Base-by-base conservation (phyloP, 2,888 invertebrate genomes). In the Harmothoe impar region DNA sequence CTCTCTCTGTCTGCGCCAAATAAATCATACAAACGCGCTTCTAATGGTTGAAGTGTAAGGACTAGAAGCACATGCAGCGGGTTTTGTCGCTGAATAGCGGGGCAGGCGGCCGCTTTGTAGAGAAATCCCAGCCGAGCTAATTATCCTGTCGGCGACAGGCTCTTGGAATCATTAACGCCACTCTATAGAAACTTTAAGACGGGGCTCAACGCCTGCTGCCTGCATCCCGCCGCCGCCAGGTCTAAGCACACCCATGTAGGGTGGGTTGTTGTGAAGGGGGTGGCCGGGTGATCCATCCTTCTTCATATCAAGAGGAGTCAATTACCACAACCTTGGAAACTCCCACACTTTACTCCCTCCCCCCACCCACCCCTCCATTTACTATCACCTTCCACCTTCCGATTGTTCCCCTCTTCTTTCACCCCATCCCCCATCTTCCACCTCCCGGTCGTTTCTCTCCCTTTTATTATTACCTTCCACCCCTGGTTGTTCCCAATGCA, bases 121-220 rank as follows among this genome's bases (percentile, higher is more conserved):
- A 15, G 72, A 29, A 72, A n/a, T 29, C 72, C 25, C 23, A 23
- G n/a, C 20, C 31, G 25, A 72, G 72, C 72, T 72, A 72, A 72
- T 72, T 72, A 72, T 72, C 72, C 72, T 72, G 72, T 72, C 72
- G n/a, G 29, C 15, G 72, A 23, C 72, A 72, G 72, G 72, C 35
- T 81, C n/a, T 43, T 20, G 23, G 81, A 33, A 35, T 81, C 81
- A 43, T 81, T 81, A 81, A 81, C 43, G n/a, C n/a, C 29, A 35
- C 33, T 81, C 33, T 81, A 81, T 81, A 81, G 81, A 81, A 43
- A 81, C 35, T 81, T 81, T 81, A 81, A 81, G 20, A 35, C 43
- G 81, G 17, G n/a, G 23, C 72, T 29, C 72, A n/a, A 72, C 25
- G 29, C 72, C 72, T n/a, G 62, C 62, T 7, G n/a, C 54, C 54